Conservation (phyloP, 2,888 invertebrate species). For the Noctua comes region DNA sequence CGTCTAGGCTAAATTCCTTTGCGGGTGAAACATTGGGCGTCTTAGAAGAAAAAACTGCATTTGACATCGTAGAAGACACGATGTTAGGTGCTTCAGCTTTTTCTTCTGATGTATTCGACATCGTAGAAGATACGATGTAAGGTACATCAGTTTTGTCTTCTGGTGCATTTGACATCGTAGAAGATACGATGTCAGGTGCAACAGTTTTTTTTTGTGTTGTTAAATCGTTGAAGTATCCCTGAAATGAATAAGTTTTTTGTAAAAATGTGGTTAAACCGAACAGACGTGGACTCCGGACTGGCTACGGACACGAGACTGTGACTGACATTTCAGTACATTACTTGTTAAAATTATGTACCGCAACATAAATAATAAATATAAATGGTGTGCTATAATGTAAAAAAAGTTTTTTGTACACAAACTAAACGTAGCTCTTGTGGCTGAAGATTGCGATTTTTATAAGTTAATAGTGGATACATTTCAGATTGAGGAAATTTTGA, state of each 20-base stretch:
- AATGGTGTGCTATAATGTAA: too few species aligned
- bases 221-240: background rate
- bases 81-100: background rate
- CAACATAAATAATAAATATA: too few species aligned
- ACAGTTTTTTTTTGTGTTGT: background rate
- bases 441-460: too few species aligned
- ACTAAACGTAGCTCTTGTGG: too few species aligned
- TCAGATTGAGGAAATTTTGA: too few species aligned
- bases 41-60: background rate
- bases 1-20: background rate
- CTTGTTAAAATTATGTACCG: too few species aligned
- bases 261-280: background rate
- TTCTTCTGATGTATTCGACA: background rate
- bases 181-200: background rate
- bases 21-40: background rate
- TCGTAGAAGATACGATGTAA: background rate
- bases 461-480: background rate
- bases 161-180: background rate
- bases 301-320: background rate
- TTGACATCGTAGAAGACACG: background rate
- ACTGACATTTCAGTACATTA: too few species aligned
- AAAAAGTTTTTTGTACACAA: too few species aligned
- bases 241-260: background rate
- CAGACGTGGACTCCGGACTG: background rate
- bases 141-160: background rate